These are phyloP conservation scores for Phorcus lineatus DNA, from an alignment of 2,888 invertebrate species.

Conservation along the genomic window DNA sequence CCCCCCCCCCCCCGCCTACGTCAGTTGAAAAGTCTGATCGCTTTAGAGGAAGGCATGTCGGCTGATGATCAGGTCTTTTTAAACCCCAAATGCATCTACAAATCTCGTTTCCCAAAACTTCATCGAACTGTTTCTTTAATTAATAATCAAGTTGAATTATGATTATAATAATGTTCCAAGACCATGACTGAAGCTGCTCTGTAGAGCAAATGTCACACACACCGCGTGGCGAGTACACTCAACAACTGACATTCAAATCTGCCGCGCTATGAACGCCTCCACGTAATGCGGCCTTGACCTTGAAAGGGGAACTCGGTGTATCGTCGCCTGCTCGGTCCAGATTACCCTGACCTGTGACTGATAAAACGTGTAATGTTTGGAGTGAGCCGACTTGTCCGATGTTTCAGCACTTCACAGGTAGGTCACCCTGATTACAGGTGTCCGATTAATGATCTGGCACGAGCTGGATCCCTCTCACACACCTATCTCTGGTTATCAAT, in stretches of 20 bases:
- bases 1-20: no score
- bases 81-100: no score
- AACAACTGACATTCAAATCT: not conserved
- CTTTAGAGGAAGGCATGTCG: no score
- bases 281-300: not conserved
- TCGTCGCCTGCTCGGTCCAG: not conserved
- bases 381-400: conserved; percentile 44
- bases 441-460: not conserved
- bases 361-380: conserved; percentile 3
- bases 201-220: no score
- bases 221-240: not conserved
- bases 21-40: no score
- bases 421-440: not conserved
- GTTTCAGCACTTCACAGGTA: conserved; percentile 44
- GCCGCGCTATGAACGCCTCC: conserved; percentile 4
- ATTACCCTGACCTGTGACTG: not conserved
- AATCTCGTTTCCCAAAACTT: no score
- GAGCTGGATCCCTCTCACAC: not conserved
- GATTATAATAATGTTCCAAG: no score
- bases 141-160: no score
- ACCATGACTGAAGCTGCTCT: no score
- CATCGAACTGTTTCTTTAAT: no score
- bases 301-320: not conserved
- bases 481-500: not conserved
- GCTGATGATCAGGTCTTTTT: no score